phyloP scores from a whole-genome alignment of 2,113 vertebrate species.

The Ptyas mucosa region DNA sequence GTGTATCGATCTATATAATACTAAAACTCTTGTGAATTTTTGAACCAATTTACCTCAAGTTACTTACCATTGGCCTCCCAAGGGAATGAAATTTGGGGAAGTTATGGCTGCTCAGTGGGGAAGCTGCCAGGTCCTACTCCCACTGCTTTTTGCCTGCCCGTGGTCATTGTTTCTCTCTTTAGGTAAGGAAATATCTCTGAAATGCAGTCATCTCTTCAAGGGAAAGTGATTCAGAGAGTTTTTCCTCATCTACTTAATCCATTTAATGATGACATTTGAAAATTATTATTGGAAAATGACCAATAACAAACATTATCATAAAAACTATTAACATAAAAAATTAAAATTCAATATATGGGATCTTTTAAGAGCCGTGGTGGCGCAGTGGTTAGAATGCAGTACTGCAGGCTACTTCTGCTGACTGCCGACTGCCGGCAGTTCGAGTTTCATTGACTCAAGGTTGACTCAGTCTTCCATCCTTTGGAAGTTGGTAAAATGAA shows the following conservation, averaged over 20 bases:
- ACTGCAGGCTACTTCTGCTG: no score
- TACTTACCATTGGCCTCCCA: no score
- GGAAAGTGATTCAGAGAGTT: neutral
- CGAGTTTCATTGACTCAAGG: no score
- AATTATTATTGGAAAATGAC: neutral
- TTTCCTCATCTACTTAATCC: neutral
- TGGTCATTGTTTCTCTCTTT: neutral
- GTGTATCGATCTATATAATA: neutral
- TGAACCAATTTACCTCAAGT: no score
- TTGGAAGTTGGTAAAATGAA: no score
- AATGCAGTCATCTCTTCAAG: neutral
- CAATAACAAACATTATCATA: neutral
- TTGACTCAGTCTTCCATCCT: no score
- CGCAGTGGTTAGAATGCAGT: no score
- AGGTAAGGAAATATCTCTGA: neutral
- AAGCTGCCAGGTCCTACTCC: neutral
- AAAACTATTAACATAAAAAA: neutral
- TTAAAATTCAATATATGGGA: neutral
- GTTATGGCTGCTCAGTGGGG: neutral
- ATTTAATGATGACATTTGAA: neutral
- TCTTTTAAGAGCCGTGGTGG: neutral
- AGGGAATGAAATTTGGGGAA: no score
- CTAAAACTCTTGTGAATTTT: no score
- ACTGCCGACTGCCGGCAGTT: no score
- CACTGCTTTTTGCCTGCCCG: neutral